Conservation (phyloP, 23 tunicate species). For the Phallusia fumigata region DNA sequence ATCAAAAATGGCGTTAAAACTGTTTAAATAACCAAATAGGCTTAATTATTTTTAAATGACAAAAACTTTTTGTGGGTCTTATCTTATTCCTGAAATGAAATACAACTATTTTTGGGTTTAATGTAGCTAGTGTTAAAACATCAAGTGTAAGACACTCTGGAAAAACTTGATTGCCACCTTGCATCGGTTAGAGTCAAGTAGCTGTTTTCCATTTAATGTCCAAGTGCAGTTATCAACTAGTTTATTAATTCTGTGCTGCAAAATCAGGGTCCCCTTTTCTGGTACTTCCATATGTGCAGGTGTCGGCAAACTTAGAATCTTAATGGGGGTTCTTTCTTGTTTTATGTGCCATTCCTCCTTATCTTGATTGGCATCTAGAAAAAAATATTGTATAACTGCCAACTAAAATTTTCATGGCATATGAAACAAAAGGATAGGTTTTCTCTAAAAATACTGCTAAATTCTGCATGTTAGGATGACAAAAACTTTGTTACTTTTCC, state of each 20-base stretch:
- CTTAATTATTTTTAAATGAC: too few species aligned
- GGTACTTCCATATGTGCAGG: constrained; percentile 45
- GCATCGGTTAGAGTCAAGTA: constrained; percentile 10
- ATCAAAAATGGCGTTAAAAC: too few species aligned
- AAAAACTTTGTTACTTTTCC: too few species aligned
- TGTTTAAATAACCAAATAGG: background rate
- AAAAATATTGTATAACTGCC: too few species aligned
- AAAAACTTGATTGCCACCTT: constrained; percentile 8
- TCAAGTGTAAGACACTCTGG: background rate
- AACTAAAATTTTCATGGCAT: too few species aligned
- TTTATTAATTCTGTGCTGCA: constrained; percentile 37
- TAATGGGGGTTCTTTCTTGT: background rate
- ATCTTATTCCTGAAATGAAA: too few species aligned
- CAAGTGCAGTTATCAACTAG: constrained; percentile 22
- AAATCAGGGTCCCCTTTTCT: constrained; percentile 45
- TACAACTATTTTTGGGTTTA: background rate
- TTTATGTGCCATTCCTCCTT: too few species aligned
- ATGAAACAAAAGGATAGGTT: too few species aligned
- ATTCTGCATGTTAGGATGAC: too few species aligned
- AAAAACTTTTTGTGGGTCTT: too few species aligned
- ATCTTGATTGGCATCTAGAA: too few species aligned
- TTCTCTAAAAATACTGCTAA: too few species aligned
- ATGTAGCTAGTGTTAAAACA: background rate
- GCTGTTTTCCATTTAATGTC: constrained; percentile 30
- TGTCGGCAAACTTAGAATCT: constrained; percentile 14